These are phyloP conservation scores for Aphodius granarius DNA, from an alignment of 2,888 invertebrate species.

Conservation along the genomic window DNA sequence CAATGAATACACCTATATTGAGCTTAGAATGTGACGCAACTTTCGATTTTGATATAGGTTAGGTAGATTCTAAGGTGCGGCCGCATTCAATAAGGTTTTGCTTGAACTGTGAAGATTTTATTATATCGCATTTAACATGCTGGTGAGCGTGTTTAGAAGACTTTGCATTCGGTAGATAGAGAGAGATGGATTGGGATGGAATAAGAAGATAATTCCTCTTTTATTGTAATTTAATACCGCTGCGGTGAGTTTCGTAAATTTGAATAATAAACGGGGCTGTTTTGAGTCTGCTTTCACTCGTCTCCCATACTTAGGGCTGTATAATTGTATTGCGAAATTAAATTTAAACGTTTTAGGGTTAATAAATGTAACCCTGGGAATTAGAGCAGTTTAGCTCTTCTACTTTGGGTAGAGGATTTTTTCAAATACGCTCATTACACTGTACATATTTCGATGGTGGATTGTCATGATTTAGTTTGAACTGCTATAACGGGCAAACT, in stretches of 20 bases:
- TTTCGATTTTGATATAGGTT: conserved; percentile 43
- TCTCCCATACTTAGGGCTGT: too few species aligned
- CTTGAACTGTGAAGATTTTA: conserved; percentile 48
- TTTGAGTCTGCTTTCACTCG: background rate
- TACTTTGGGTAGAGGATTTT: too few species aligned
- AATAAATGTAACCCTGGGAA: too few species aligned
- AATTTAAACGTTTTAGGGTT: too few species aligned
- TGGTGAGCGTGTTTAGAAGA: conserved; percentile 36
- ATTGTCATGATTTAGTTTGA: too few species aligned
- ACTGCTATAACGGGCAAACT: too few species aligned
- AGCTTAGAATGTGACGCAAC: conserved; percentile 50
- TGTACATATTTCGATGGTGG: too few species aligned
- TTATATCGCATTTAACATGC: conserved; percentile 47
- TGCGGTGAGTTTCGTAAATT: background rate
- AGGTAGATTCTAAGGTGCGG: background rate
- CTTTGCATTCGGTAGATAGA: background rate
- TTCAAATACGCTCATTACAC: too few species aligned
- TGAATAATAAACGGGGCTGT: background rate
- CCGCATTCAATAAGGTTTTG: conserved; percentile 18
- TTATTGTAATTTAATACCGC: background rate
- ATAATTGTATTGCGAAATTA: background rate
- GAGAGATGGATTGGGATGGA: too few species aligned
- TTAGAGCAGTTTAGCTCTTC: too few species aligned
- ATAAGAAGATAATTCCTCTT: background rate
- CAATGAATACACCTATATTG: conserved; percentile 66